Evolutionary conservation across 2,797 vertebrate genomes (phyloP).

Genomic region (Xiphorhynchus erythropygius): DNA sequence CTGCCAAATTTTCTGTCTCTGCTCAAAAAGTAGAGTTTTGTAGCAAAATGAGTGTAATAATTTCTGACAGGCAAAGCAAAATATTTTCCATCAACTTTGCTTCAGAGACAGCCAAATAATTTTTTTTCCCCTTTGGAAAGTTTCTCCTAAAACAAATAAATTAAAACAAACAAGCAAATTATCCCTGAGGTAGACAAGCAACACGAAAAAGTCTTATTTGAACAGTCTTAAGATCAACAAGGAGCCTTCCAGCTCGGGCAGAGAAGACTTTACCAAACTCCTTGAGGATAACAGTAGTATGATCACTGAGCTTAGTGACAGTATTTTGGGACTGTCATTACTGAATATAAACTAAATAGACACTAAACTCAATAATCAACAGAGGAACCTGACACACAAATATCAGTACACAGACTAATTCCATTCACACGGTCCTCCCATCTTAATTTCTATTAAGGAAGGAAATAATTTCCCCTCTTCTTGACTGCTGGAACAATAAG

Average conservation of each 20-base stretch:
- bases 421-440: background rate
- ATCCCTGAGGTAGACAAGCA: background rate
- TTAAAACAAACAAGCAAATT: slow-evolving; percentile 14
- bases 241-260: background rate
- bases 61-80: slow-evolving; percentile 38
- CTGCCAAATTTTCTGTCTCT: background rate
- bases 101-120: background rate
- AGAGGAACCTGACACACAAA: background rate
- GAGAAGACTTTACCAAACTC: background rate
- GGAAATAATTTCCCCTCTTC: background rate
- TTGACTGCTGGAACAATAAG: background rate
- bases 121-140: background rate
- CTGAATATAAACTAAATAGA: background rate
- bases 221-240: background rate
- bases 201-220: background rate
- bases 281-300: background rate
- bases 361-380: background rate
- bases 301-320: background rate
- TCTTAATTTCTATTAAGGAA: background rate
- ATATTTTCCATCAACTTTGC: slow-evolving; percentile 6
- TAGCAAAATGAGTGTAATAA: background rate
- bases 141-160: background rate
- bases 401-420: background rate
- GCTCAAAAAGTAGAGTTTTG: background rate
- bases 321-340: background rate